Base-by-base conservation (phyloP, 2,113 vertebrate species). In the Chitala chitala region DNA sequence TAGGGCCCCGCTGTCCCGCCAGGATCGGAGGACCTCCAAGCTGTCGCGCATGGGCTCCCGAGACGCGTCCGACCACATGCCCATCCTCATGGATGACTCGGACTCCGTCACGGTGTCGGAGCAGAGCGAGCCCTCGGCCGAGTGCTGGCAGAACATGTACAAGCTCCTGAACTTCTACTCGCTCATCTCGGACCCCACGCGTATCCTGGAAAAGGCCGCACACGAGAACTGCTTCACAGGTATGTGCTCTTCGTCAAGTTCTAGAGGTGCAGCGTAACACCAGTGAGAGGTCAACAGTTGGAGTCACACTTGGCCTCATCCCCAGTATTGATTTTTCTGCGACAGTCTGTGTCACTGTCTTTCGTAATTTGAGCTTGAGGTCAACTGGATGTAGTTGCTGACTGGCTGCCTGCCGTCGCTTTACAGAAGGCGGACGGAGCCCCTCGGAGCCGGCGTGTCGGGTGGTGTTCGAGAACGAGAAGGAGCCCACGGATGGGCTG, bases 131-230 rank as follows among this genome's bases (percentile, higher is more conserved):
- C 96, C 95, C 3, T 99, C 97, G 0, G 97, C 97, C 0, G 95
- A 99, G 80, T 99, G 97, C 84, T 99, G 97, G 97, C 97, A 99
- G 86, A 98, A 99, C 75, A 99, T 99, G 97, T 99, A 99, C 84
- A 99, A 99, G 78, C 86, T 99, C 5, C 87, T 99, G 42, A 99
- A 99, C 87, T 99, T 99, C 85, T 99, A 99, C 78, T 99, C 97
- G 0, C 94, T 99, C 78, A 99, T 99, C 83, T 98, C 96, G 1
- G 96, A 99, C 83, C 97, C 97, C 69, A 98, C 96, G 0, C 95
- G 96, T 61, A 96, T 99, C 87, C 83, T 99, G 84, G 96, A 99
- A 77, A 98, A 95, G 78, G 93, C 92, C 80, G 95, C 95, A 42
- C 87, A 85, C 1, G 95, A 96, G 84, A 89, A 92, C 88, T 77